Percentiles rank a stretch among this genome's conserved stretches.
phyloP scores from a whole-genome alignment of 2,888 invertebrate species.

The Heliconius ismenius region DNA sequence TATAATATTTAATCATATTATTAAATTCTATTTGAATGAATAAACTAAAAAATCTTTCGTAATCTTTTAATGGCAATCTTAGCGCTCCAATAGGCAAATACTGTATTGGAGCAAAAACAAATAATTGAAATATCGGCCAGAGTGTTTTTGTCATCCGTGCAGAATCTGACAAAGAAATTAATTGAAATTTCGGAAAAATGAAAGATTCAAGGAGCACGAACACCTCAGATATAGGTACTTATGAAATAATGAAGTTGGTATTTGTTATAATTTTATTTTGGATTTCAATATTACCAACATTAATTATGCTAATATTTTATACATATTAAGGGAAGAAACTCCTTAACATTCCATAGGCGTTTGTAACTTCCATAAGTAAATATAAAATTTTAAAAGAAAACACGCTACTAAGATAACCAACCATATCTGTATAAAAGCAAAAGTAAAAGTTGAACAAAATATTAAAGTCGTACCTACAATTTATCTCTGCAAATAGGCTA shows the following conservation, averaged over 20 bases:
- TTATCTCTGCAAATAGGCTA: conserved; percentile 33
- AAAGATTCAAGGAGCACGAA: background rate
- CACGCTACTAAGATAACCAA: background rate
- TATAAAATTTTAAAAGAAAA: background rate
- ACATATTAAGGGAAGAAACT: background rate
- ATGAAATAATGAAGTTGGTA: background rate
- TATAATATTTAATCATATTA: background rate
- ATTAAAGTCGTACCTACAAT: conserved; percentile 26
- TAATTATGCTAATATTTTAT: background rate
- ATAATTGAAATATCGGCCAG: conserved; percentile 12
- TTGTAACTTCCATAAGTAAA: background rate
- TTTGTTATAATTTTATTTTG: background rate
- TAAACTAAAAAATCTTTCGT: background rate
- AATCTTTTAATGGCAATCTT: conserved; percentile 3
- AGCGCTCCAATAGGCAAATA: conserved; percentile 21
- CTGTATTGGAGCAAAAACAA: conserved; percentile 13
- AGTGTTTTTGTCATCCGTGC: conserved; percentile 11
- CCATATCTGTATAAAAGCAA: background rate
- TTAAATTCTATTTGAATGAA: background rate
- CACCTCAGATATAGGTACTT: background rate
- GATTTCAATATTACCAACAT: no score
- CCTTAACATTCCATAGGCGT: background rate
- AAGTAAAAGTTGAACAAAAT: conserved; percentile 21
- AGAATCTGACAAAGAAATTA: conserved; percentile 14
- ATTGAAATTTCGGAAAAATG: background rate